Evolutionary conservation across 1,140 invertebrate genomes (phyloP).

Genomic region (Calycopis cecrops): DNA sequence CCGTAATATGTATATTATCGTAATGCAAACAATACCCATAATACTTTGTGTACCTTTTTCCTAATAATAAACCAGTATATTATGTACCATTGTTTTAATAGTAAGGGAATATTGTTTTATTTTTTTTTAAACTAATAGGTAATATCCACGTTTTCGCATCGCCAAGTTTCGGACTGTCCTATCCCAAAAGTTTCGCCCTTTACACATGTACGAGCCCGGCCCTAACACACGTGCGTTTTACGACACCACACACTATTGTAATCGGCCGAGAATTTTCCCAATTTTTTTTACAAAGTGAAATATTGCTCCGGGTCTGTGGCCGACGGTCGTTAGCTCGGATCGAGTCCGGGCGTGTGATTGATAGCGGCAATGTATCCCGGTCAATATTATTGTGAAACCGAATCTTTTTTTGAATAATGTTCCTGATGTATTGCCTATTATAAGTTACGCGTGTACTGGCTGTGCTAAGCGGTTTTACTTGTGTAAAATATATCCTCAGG

Average conservation of each 20-base stretch:
- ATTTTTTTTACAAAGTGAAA: conserved; percentile 47
- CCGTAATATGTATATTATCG: too few species aligned
- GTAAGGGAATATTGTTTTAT: too few species aligned
- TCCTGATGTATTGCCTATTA: too few species aligned
- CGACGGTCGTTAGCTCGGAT: conserved; percentile 35
- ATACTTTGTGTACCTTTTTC: too few species aligned
- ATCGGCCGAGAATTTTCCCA: conserved; percentile 51
- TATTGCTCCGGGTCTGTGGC: conserved; percentile 32
- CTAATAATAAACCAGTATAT: too few species aligned
- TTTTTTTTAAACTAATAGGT: too few species aligned
- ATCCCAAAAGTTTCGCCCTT: conserved; percentile 61
- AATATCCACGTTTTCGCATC: conserved; percentile 33
- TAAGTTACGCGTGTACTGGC: too few species aligned
- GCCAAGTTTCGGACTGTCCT: conserved; percentile 50
- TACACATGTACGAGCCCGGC: conserved; percentile 53
- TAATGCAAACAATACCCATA: too few species aligned
- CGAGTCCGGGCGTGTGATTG: conserved; percentile 30
- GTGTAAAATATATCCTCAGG: too few species aligned
- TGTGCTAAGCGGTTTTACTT: too few species aligned
- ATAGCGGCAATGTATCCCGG: conserved; percentile 23
- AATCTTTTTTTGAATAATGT: too few species aligned
- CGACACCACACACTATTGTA: conserved; percentile 54
- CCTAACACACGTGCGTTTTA: conserved; percentile 64
- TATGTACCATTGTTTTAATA: too few species aligned
- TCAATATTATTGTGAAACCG: background rate